These are phyloP conservation scores for Zaprionus inermis DNA, from an alignment of 1,140 invertebrate genomes.

Conservation along the genomic window DNA sequence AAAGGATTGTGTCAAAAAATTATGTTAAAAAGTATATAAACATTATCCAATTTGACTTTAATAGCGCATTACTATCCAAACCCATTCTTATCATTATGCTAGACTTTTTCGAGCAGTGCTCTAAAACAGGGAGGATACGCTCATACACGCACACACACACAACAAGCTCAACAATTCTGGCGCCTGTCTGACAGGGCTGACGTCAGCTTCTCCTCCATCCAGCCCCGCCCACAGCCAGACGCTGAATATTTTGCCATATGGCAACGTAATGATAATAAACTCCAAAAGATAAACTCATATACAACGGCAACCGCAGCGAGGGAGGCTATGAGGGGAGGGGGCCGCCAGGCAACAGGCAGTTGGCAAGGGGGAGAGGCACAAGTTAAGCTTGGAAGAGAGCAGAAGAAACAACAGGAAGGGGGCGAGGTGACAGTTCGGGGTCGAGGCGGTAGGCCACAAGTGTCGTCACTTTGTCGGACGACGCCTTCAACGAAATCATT, in stretches of 20 bases:
- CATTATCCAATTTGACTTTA: too few relatives aligned
- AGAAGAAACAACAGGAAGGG: not conserved
- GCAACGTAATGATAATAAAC: constrained; percentile 83
- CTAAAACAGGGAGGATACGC: constrained; percentile 9
- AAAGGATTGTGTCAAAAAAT: too few relatives aligned
- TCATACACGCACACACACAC: not conserved
- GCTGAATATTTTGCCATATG: constrained; percentile 79
- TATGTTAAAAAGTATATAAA: too few relatives aligned
- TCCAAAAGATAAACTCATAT: constrained; percentile 74
- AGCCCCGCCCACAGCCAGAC: constrained; percentile 18
- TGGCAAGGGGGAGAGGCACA: not conserved
- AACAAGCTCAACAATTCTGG: constrained; percentile 64
- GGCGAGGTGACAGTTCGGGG: not conserved
- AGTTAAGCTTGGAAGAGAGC: not conserved
- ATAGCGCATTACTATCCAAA: not conserved
- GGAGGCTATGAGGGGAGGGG: not conserved
- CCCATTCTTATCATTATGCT: not conserved
- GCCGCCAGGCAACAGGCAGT: constrained; percentile 51
- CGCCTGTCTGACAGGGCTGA: constrained; percentile 59
- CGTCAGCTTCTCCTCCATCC: constrained; percentile 51
- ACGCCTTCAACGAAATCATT: constrained; percentile 60
- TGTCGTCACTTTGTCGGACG: constrained; percentile 65
- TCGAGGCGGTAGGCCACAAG: constrained; percentile 40
- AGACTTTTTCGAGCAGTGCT: constrained; percentile 17
- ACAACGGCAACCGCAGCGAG: constrained; percentile 24